Percentiles rank a stretch among this genome's conserved stretches.
Evolutionary conservation across 2,113 vertebrate species (phyloP).

Genomic region (Capricornis sumatraensis): DNA sequence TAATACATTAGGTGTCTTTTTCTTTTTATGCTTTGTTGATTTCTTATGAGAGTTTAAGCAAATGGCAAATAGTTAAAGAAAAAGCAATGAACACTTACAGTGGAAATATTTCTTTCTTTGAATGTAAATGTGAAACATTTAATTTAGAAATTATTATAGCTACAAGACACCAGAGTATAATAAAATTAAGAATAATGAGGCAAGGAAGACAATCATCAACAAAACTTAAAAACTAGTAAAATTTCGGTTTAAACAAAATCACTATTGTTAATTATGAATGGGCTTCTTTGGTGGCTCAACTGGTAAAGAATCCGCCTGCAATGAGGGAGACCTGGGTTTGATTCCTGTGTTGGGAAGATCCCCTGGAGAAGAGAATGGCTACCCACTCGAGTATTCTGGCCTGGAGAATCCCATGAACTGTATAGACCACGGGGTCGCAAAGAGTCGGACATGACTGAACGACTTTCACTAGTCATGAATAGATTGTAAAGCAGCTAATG

Average conservation of each 20-base stretch:
- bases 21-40: neutral
- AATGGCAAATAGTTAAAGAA: neutral
- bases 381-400: neutral
- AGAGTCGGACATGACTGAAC: neutral
- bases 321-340: neutral
- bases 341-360: neutral
- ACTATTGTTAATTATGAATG: neutral
- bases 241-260: neutral
- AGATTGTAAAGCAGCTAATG: neutral
- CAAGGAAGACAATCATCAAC: neutral
- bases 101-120: neutral
- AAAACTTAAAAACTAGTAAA: neutral
- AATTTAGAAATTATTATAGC: neutral
- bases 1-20: neutral
- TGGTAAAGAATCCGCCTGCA: neutral
- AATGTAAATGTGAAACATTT: neutral
- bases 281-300: neutral
- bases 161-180: neutral
- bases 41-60: neutral
- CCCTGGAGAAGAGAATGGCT: neutral
- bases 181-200: neutral
- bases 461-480: neutral
- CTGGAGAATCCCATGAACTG: neutral
- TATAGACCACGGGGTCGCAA: neutral
- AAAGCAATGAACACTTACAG: neutral